Conservation (phyloP, 2,797 vertebrate genomes). For the Karalla daura region DNA sequence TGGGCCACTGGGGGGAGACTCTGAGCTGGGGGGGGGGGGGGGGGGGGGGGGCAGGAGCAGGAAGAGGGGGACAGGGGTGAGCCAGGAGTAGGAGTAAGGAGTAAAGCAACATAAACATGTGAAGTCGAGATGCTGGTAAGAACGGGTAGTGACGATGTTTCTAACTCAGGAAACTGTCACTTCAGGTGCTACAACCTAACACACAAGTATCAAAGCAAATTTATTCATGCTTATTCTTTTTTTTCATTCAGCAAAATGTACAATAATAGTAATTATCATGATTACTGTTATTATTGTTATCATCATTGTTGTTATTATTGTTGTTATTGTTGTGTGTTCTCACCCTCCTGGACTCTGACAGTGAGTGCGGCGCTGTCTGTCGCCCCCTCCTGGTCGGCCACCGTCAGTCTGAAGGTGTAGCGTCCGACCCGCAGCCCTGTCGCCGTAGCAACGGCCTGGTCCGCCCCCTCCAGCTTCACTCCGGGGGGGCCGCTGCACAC, state of each 20-base stretch:
- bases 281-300: too few species aligned
- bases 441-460: constrained; percentile 83
- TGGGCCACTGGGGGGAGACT: constrained; percentile 84
- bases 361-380: constrained; percentile 82
- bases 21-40: constrained; percentile 76
- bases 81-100: neutral
- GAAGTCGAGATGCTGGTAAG: too few species aligned
- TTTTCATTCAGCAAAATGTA: too few species aligned
- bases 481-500: constrained; percentile 85
- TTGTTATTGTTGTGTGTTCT: constrained; percentile 51
- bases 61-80: too few species aligned
- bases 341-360: constrained; percentile 87
- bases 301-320: neutral
- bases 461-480: constrained; percentile 80
- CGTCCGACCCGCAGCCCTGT: constrained; percentile 84
- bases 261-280: too few species aligned
- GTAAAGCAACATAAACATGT: too few species aligned
- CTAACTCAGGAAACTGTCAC: too few species aligned
- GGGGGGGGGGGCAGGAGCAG: too few species aligned
- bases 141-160: too few species aligned
- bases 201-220: too few species aligned
- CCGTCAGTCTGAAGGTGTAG: constrained; percentile 87
- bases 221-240: too few species aligned
- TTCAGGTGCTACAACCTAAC: too few species aligned
- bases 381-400: constrained; percentile 87